phyloP scores from a whole-genome alignment of 2,888 invertebrate genomes.

The Drosophila stalkeri region DNA sequence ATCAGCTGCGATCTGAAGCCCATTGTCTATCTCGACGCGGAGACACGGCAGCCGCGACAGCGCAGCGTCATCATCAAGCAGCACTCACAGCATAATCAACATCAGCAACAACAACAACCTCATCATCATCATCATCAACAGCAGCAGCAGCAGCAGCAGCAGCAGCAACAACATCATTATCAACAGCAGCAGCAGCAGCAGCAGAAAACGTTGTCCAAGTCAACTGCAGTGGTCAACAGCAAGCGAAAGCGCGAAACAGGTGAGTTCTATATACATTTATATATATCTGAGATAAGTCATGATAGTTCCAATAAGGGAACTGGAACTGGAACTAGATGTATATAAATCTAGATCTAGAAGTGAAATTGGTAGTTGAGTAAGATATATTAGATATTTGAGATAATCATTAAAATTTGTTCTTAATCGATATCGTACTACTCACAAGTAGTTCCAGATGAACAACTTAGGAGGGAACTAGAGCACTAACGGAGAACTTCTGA shows the following conservation, averaged over 20 bases:
- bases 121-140: constrained; percentile 48
- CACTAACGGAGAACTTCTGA: neutral
- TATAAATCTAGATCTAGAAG: neutral
- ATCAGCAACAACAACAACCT: constrained; percentile 27
- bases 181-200: constrained; percentile 48
- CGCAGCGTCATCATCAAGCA: constrained; percentile 56
- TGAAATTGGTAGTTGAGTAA: neutral
- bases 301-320: neutral
- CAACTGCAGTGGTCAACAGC: constrained; percentile 58
- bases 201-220: constrained; percentile 46
- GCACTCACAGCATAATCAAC: constrained; percentile 37
- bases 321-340: neutral
- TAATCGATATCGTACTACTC: neutral
- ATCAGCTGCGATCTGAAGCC: constrained; percentile 51
- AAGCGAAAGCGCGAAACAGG: constrained; percentile 79
- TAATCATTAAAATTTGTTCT: neutral
- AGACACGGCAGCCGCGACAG: constrained; percentile 50
- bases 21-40: constrained; percentile 59
- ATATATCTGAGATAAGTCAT: neutral
- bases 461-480: neutral
- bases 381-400: neutral
- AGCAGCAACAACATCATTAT: constrained; percentile 13
- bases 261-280: constrained; percentile 32
- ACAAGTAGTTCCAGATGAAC: too few relatives aligned
- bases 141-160: constrained; percentile 34